These are phyloP conservation scores for Pangasius krempfi DNA, from an alignment of 2,797 vertebrate genomes.

Conservation along the genomic window DNA sequence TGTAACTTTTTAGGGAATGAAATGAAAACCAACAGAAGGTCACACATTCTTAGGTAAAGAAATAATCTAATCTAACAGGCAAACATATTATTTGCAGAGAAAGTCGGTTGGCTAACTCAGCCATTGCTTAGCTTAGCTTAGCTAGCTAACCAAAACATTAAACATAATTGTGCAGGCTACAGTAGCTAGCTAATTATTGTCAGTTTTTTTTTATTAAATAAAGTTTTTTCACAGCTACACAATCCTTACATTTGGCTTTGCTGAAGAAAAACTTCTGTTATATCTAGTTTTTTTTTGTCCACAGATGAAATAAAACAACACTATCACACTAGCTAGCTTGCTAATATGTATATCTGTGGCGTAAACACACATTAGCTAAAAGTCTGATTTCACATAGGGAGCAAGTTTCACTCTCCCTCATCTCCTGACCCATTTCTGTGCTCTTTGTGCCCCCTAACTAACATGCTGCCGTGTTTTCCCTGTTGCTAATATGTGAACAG, in stretches of 20 bases:
- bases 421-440: slow-evolving; percentile 76
- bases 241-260: background rate
- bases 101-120: background rate
- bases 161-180: background rate
- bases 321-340: background rate
- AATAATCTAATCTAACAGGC: background rate
- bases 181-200: background rate
- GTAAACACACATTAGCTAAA: background rate
- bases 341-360: background rate
- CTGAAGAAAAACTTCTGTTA: background rate
- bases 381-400: background rate
- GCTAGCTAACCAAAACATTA: background rate
- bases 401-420: slow-evolving; percentile 3
- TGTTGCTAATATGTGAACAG: slow-evolving; percentile 18
- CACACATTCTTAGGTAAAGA: background rate
- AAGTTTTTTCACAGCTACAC: background rate
- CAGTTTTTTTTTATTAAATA: background rate
- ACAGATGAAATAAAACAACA: background rate
- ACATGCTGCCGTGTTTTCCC: slow-evolving; percentile 23
- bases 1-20: background rate
- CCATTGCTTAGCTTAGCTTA: background rate
- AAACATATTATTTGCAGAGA: background rate
- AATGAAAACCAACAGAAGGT: background rate
- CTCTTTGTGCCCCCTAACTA: slow-evolving; percentile 38
- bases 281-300: no score